A percentile compares a stretch with the other conserved stretches of the same genome.
Conservation (phyloP, 2,888 invertebrate genomes). For the Euspilapteryx auroguttella region DNA sequence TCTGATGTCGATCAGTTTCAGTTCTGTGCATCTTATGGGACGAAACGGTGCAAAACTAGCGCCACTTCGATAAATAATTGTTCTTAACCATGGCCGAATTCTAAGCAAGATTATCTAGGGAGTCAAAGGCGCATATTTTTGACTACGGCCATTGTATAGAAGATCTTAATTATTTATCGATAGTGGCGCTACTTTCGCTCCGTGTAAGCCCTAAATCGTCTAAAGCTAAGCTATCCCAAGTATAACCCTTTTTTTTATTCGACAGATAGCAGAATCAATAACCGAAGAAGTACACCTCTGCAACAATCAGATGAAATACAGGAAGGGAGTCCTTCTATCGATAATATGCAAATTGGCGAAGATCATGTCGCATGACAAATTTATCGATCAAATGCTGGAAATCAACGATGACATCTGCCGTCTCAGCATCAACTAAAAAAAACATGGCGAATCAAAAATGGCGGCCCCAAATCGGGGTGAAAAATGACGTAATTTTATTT, state of each 20-base stretch:
- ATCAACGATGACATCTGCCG: slow-evolving; percentile 82
- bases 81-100: too few species aligned
- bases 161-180: too few species aligned
- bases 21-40: too few species aligned
- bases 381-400: slow-evolving; percentile 73
- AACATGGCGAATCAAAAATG: slow-evolving; percentile 12
- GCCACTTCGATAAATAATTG: too few species aligned
- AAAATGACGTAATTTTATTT: neutral
- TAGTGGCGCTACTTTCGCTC: too few species aligned
- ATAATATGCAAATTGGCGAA: slow-evolving; percentile 67
- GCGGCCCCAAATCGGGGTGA: slow-evolving; percentile 18
- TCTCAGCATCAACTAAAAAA: slow-evolving; percentile 66
- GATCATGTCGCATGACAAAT: slow-evolving; percentile 70
- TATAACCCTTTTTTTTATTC: slow-evolving; percentile 6
- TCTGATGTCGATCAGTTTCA: too few species aligned
- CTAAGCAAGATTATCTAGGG: too few species aligned
- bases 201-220: too few species aligned
- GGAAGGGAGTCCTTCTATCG: slow-evolving; percentile 62
- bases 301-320: slow-evolving; percentile 73
- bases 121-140: too few species aligned
- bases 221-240: too few species aligned
- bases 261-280: slow-evolving; percentile 64
- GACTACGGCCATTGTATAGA: too few species aligned
- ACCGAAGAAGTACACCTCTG: slow-evolving; percentile 67
- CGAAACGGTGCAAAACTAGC: too few species aligned